These are phyloP conservation scores for Coremacera marginata DNA, from an alignment of 2,888 invertebrate species.

Conservation along the genomic window DNA sequence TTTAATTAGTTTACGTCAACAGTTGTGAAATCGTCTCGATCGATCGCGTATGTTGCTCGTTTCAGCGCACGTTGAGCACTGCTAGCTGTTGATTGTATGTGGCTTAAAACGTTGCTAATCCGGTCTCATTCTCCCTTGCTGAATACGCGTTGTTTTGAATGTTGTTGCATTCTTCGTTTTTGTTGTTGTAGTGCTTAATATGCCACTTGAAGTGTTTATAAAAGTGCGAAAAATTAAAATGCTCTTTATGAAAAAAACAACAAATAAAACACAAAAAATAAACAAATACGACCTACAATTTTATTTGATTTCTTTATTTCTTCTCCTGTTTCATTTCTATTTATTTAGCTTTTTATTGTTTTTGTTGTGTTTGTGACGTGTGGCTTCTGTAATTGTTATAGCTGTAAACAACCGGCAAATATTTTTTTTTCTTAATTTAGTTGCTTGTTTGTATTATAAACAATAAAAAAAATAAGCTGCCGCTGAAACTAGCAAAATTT, in stretches of 20 bases:
- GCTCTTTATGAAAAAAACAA: neutral
- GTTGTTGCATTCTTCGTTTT: neutral
- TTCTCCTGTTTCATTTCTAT: neutral
- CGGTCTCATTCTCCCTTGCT: constrained; percentile 45
- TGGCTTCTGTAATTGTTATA: neutral
- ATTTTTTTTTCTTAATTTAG: neutral
- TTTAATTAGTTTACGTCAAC: no score
- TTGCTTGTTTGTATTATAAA: neutral
- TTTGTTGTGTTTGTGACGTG: neutral
- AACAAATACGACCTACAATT: neutral
- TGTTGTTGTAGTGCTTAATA: neutral
- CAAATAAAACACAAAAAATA: neutral
- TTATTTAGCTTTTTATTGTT: constrained; percentile 6
- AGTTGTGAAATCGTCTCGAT: neutral
- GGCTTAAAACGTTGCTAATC: constrained; percentile 48
- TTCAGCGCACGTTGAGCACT: constrained; percentile 48
- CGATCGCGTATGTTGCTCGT: constrained; percentile 39
- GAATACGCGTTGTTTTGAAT: constrained; percentile 5
- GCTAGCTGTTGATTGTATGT: constrained; percentile 42
- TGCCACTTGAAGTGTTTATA: neutral
- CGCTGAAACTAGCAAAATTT: neutral
- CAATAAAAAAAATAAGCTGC: no score
- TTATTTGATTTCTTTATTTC: neutral
- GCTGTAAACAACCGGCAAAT: neutral
- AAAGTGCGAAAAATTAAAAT: constrained; percentile 15